Evolutionary conservation across 2,113 vertebrate species (phyloP).

Genomic region (Scortum barcoo): DNA sequence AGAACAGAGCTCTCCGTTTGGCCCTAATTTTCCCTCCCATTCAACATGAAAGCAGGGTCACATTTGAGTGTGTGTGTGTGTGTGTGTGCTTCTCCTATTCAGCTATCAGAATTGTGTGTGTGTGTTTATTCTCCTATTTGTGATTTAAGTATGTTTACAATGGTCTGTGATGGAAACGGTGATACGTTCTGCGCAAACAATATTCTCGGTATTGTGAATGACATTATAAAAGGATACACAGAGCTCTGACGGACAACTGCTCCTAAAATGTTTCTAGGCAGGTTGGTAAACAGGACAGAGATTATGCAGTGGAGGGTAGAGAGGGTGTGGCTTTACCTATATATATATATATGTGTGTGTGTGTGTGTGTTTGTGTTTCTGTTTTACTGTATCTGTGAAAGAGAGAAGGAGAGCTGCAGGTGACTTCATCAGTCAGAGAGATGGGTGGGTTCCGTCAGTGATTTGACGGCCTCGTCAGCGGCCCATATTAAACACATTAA

Average conservation of each 20-base stretch:
- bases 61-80: slow-evolving; percentile 3
- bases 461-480: slow-evolving; percentile 81
- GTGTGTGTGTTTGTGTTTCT: slow-evolving; percentile 5
- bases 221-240: not conserved
- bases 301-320: not conserved
- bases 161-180: slow-evolving; percentile 2
- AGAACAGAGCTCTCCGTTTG: slow-evolving; percentile 40
- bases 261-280: slow-evolving; percentile 29
- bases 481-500: slow-evolving; percentile 87
- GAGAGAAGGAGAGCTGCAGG: slow-evolving; percentile 47
- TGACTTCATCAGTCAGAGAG: slow-evolving; percentile 83
- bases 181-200: not conserved
- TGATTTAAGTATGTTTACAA: slow-evolving; percentile 26
- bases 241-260: not conserved
- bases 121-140: too few relatives aligned
- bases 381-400: slow-evolving; percentile 62
- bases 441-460: slow-evolving; percentile 76
- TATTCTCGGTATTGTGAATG: not conserved
- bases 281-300: slow-evolving; percentile 23
- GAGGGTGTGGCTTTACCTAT: slow-evolving; percentile 24
- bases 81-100: too few relatives aligned
- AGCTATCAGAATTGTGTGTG: too few relatives aligned
- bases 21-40: slow-evolving; percentile 51
- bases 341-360: too few relatives aligned
- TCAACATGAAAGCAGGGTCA: slow-evolving; percentile 55